Evolutionary conservation across 2,888 invertebrate genomes (phyloP).

Genomic region (Gari tellinella): DNA sequence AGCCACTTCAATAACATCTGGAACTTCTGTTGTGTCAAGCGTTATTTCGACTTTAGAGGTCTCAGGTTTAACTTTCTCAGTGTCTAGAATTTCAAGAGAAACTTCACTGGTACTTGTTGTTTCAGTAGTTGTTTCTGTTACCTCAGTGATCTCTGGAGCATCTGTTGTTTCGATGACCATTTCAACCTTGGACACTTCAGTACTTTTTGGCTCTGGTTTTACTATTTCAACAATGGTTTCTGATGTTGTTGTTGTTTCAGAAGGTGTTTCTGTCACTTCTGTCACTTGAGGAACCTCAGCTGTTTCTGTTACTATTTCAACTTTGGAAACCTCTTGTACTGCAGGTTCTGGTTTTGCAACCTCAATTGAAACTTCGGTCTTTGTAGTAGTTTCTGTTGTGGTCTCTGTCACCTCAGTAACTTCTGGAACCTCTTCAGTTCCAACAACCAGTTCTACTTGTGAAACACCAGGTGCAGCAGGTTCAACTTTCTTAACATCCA

Average conservation of each 20-base stretch:
- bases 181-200: too few species aligned
- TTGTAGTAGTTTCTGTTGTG: neutral
- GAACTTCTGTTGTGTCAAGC: slow-evolving; percentile 34
- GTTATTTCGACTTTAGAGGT: slow-evolving; percentile 46
- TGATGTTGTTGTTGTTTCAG: too few species aligned
- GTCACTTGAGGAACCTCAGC: too few species aligned
- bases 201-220: too few species aligned
- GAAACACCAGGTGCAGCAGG: slow-evolving; percentile 49
- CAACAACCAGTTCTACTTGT: slow-evolving; percentile 24
- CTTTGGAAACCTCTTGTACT: slow-evolving; percentile 10
- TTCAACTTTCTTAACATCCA: slow-evolving; percentile 15
- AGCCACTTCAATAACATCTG: slow-evolving; percentile 31
- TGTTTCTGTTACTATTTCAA: slow-evolving; percentile 12
- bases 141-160: slow-evolving; percentile 40
- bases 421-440: slow-evolving; percentile 23
- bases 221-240: too few species aligned
- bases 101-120: slow-evolving; percentile 45
- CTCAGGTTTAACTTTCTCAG: slow-evolving; percentile 45
- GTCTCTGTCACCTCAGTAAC: slow-evolving; percentile 12
- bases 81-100: slow-evolving; percentile 38
- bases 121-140: slow-evolving; percentile 45
- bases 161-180: slow-evolving; percentile 7
- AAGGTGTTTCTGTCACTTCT: too few species aligned
- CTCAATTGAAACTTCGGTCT: slow-evolving; percentile 13
- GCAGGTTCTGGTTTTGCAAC: slow-evolving; percentile 21